Base-by-base conservation (phyloP, 2,797 vertebrate species). In the Heterohyrax brucei region DNA sequence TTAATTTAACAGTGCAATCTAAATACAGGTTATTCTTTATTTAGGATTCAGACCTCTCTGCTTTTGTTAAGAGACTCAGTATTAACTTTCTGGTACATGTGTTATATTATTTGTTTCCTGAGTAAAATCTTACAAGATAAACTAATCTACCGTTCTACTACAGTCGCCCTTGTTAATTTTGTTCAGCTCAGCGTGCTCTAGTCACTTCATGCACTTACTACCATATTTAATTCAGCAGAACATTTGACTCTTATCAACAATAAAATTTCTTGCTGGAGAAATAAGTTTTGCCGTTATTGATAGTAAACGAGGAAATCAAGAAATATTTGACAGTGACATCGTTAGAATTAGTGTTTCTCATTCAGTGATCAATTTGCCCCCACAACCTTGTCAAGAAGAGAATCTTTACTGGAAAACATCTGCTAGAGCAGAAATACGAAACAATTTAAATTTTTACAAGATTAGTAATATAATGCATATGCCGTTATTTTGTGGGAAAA, bases 81-180 rank as follows among this genome's bases (percentile, higher is more conserved):
- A 5, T 64, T 81, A 85, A 10, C 12, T 96, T 92, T 89, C 68
- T 87, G 48, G 26, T 16, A 82, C 12, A 39, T 14, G 19, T 56
- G 33, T 4, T 33, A n/a, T 26, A 68, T 39, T 77, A 68, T 50
- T 48, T 76, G 30, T 4, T 68, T 50, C 10, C 0, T 53, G 53
- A 79, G 26, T 80, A 89, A 83, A 94, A 48, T 62, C 89, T 88
- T 92, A 46, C 8, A n/a, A 28, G 18, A 70, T 33, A 72, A 53
- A 56, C 8, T 24, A 1, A 83, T 81, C 89, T 73, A 53, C 33
- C 76, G 7, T 66, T 80, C 44, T 79, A 7, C 44, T 79, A 7
- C 14, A 85, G 5, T 24, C 83, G 16, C 12, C 64, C 18, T 82
- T 86, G 22, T 19, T 30, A 33, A 16, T 62, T 81, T 50, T 89